Evolutionary conservation across 2,113 vertebrate genomes (phyloP).

Genomic region (Tyto alba): DNA sequence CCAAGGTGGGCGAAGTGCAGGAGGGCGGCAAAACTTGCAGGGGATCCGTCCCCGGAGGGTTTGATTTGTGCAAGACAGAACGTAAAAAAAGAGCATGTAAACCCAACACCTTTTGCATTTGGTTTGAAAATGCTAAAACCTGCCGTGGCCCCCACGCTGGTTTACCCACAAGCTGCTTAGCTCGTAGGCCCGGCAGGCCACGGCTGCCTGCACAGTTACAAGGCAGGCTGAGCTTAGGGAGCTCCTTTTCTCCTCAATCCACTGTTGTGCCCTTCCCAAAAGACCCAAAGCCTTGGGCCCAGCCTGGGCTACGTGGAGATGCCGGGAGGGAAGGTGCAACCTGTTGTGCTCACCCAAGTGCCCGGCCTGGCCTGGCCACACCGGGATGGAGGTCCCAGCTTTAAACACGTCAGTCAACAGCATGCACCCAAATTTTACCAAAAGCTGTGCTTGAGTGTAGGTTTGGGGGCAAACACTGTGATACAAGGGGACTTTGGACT

Average conservation of each 20-base stretch:
- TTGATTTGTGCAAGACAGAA: not conserved
- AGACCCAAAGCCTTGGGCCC: not conserved
- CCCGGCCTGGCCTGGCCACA: not conserved
- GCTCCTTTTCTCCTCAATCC: not conserved
- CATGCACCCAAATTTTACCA: not conserved
- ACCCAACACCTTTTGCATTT: not conserved
- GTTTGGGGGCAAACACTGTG: not conserved
- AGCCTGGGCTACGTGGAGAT: not conserved
- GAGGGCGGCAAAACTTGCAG: not conserved
- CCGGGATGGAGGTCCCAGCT: not conserved
- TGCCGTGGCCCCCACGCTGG: not conserved
- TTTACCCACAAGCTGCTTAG: not conserved
- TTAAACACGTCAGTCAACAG: not conserved
- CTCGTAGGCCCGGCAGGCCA: not conserved
- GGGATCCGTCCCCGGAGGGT: not conserved
- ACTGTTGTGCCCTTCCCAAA: not conserved
- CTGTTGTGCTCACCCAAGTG: fast-evolving
- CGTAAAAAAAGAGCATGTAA: not conserved
- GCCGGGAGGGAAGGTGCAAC: not conserved
- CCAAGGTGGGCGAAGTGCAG: not conserved
- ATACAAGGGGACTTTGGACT: not conserved
- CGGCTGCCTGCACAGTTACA: not conserved
- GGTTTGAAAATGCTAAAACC: not conserved
- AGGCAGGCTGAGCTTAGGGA: not conserved
- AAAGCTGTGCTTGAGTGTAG: not conserved